Evolutionary conservation across 1,140 invertebrate species (phyloP).

Genomic region (Achroia grisella): DNA sequence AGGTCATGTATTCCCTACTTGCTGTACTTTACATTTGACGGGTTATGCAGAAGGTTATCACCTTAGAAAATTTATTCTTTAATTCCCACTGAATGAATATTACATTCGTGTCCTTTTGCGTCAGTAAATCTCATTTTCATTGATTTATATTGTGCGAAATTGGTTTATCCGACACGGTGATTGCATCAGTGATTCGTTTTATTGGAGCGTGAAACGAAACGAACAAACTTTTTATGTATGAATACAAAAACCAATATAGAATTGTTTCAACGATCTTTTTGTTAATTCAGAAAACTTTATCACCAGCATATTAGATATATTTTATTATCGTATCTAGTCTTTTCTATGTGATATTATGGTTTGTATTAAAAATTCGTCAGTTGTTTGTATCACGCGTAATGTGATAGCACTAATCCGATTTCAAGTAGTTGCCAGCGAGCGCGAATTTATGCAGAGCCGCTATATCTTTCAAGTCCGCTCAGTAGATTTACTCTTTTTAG

Average conservation of each 20-base stretch:
- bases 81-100: conserved; percentile 21
- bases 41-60: conserved; percentile 16
- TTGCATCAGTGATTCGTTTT: conserved; percentile 44
- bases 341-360: no score
- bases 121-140: conserved; percentile 33
- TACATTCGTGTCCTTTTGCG: conserved; percentile 29
- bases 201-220: conserved; percentile 37
- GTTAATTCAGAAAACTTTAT: no score
- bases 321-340: no score
- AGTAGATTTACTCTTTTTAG: conserved; percentile 31
- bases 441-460: conserved; percentile 17
- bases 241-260: background rate
- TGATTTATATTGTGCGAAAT: conserved; percentile 49
- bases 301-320: no score
- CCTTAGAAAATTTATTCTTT: conserved; percentile 9
- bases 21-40: no score
- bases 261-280: no score
- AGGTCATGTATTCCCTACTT: no score
- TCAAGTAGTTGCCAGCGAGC: conserved; percentile 15
- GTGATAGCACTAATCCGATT: conserved; percentile 17
- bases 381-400: conserved; percentile 4
- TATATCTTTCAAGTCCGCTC: conserved; percentile 23
- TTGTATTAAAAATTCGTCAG: background rate
- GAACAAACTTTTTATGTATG: conserved; percentile 11
- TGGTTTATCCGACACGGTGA: conserved; percentile 44